phyloP scores from a whole-genome alignment of 2,113 vertebrate species.

The Pipa parva region DNA sequence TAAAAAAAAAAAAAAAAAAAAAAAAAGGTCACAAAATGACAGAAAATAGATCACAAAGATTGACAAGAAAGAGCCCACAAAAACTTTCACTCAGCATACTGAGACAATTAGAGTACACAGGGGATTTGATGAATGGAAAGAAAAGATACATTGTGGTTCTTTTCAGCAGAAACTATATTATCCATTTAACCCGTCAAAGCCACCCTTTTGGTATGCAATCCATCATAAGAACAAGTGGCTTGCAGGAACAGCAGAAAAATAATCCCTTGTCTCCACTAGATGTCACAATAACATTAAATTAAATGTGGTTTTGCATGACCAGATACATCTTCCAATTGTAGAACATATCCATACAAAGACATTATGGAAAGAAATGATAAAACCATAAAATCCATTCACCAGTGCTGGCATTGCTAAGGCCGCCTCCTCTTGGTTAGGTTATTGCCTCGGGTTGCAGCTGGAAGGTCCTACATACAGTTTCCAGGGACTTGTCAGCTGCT shows the following conservation, averaged over 20 bases:
- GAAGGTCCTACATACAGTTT: slow-evolving; percentile 38
- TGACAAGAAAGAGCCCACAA: background rate
- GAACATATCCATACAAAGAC: slow-evolving; percentile 40
- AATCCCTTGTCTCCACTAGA: background rate
- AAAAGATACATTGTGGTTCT: background rate
- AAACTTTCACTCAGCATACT: slow-evolving; percentile 3
- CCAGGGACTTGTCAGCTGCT: slow-evolving; percentile 64
- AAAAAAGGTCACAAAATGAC: slow-evolving; percentile 20
- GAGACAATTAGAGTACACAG: background rate
- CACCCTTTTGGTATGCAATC: too few species aligned
- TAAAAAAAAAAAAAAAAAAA: background rate
- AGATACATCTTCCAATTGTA: slow-evolving; percentile 33
- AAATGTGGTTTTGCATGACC: slow-evolving; percentile 14
- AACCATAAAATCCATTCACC: slow-evolving; percentile 50
- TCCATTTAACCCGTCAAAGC: too few species aligned
- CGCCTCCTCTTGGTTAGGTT: slow-evolving; percentile 66
- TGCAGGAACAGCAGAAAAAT: background rate
- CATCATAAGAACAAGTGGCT: background rate
- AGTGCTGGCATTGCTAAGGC: slow-evolving; percentile 60
- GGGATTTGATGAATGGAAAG: background rate
- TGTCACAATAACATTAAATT: background rate
- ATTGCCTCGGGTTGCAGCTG: slow-evolving; percentile 64
- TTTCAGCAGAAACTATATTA: background rate
- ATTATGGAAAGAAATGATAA: slow-evolving; percentile 48
- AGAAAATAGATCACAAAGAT: slow-evolving; percentile 14